Evolutionary conservation across 2,888 invertebrate genomes (phyloP).

Genomic region (Meloe dianella): DNA sequence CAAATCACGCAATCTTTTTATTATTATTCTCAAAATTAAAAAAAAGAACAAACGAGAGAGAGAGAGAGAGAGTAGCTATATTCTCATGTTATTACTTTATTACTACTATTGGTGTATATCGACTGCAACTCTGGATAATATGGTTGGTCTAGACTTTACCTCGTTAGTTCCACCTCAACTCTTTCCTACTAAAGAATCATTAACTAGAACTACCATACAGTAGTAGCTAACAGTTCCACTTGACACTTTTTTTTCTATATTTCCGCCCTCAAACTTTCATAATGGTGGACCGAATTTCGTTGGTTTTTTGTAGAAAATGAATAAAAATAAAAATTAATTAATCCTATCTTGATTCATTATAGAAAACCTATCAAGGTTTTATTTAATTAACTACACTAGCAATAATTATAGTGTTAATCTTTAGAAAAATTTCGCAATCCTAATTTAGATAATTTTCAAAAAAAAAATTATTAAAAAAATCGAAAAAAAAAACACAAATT

Average conservation of each 20-base stretch:
- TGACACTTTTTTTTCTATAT: not conserved
- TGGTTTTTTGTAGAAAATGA: no score
- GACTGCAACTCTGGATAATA: not conserved
- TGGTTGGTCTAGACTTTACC: slow-evolving; percentile 1
- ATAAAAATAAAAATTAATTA: not conserved
- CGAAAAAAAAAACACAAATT: not conserved
- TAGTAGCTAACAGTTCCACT: not conserved
- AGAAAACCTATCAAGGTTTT: not conserved
- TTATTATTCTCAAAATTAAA: not conserved
- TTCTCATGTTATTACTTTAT: no score
- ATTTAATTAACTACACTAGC: not conserved
- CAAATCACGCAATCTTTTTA: not conserved
- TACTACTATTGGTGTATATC: not conserved
- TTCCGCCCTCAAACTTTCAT: not conserved
- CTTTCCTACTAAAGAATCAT: not conserved
- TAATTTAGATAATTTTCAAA: not conserved
- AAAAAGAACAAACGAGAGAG: not conserved
- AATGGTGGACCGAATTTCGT: slow-evolving; percentile 2
- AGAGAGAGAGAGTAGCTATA: not conserved
- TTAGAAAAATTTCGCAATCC: not conserved
- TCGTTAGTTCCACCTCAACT: slow-evolving; percentile 7
- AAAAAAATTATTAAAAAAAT: not conserved
- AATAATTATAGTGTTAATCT: not conserved
- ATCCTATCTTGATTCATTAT: not conserved
- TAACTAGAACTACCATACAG: not conserved